phyloP scores from a whole-genome alignment of 2,888 invertebrate species.

The Deroplatys truncata region DNA sequence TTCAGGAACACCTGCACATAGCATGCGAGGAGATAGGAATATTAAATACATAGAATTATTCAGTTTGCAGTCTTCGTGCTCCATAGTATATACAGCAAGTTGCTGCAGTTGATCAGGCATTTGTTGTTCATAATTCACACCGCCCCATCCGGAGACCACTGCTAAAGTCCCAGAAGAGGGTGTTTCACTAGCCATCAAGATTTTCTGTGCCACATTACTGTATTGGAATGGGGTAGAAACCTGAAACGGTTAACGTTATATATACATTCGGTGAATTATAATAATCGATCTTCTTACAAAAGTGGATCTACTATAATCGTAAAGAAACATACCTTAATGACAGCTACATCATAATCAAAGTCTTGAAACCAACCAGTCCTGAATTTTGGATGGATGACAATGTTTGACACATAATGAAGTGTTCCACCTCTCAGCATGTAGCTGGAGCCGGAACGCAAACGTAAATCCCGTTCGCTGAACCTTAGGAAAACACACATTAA shows the following conservation, averaged over 20 bases:
- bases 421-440: no score
- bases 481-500: no score
- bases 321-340: no score
- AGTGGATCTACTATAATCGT: no score
- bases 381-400: no score
- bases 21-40: conserved; percentile 44
- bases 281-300: no score
- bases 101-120: conserved; percentile 33
- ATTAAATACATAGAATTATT: accelerated
- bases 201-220: not conserved
- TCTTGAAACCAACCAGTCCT: accelerated
- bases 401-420: no score
- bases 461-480: no score
- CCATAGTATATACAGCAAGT: conserved; percentile 38
- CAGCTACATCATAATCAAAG: no score
- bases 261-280: no score
- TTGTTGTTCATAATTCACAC: not conserved
- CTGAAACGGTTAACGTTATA: not conserved
- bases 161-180: not conserved
- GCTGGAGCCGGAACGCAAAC: no score
- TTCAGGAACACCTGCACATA: conserved; percentile 50
- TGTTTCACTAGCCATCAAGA: not conserved
- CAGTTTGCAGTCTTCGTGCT: conserved; percentile 34
- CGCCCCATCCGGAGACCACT: not conserved
- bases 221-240: not conserved